phyloP scores from a whole-genome alignment of 2,113 vertebrate genomes.

The Python bivittatus region DNA sequence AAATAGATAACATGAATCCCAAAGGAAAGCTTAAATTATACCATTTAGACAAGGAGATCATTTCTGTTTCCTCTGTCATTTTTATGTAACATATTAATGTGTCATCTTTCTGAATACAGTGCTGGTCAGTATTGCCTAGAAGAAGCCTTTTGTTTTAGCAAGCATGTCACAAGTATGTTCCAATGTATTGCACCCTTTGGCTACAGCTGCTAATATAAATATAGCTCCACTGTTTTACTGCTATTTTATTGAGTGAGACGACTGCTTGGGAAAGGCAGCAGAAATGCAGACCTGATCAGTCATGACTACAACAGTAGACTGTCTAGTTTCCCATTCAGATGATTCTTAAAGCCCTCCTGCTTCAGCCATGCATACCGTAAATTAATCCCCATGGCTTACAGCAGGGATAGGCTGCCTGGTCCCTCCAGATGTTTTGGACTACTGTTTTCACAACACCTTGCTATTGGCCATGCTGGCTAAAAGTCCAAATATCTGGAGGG shows the following conservation, averaged over 20 bases:
- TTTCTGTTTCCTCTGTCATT: slow-evolving; percentile 12
- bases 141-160: background rate
- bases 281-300: background rate
- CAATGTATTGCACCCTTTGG: background rate
- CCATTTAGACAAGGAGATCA: background rate
- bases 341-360: background rate
- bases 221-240: background rate
- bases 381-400: background rate
- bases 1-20: background rate
- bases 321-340: background rate
- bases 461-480: background rate
- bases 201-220: background rate
- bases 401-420: background rate
- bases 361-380: background rate
- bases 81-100: background rate
- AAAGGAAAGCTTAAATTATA: background rate
- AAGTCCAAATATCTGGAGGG: background rate
- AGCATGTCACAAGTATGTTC: background rate
- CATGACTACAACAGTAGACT: background rate
- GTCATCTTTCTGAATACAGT: slow-evolving; percentile 9
- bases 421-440: background rate
- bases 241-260: background rate
- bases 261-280: background rate
- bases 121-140: slow-evolving; percentile 13
- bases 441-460: background rate